Conservation (phyloP, 2,797 vertebrate species). For the Rachycentron canadum region DNA sequence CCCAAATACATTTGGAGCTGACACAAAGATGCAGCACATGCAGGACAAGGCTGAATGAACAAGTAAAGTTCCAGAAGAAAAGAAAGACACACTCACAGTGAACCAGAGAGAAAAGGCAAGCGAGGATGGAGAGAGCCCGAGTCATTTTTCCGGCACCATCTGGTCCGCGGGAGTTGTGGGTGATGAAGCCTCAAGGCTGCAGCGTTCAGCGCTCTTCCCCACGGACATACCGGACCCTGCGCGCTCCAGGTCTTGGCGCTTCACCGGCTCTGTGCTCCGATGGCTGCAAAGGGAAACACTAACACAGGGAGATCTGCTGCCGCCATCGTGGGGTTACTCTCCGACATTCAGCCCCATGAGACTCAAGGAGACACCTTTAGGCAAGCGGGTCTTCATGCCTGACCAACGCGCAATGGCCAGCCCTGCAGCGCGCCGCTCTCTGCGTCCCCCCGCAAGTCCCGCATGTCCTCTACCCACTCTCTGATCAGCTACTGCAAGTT, state of each 20-base stretch:
- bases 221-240: slow-evolving; percentile 59
- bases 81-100: slow-evolving; percentile 79
- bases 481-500: slow-evolving; percentile 30
- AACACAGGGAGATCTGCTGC: background rate
- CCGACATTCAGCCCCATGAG: slow-evolving; percentile 6
- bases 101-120: slow-evolving; percentile 74
- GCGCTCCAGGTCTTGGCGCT: slow-evolving; percentile 34
- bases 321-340: background rate
- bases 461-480: slow-evolving; percentile 17
- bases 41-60: background rate
- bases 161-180: slow-evolving; percentile 52
- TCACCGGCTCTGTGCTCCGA: slow-evolving; percentile 18
- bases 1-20: background rate
- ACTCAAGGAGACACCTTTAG: background rate
- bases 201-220: slow-evolving; percentile 45
- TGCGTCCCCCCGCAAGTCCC: slow-evolving; percentile 20
- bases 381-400: slow-evolving; percentile 23
- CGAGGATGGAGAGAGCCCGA: slow-evolving; percentile 72
- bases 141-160: slow-evolving; percentile 80
- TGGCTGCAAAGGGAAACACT: background rate
- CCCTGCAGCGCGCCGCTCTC: slow-evolving; percentile 31
- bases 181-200: slow-evolving; percentile 57
- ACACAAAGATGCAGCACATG: background rate
- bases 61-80: background rate
- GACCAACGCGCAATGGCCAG: slow-evolving; percentile 30